These are phyloP conservation scores for Meloidogyne floridensis DNA, from an alignment of 1,140 invertebrate genomes.

Conservation along the genomic window DNA sequence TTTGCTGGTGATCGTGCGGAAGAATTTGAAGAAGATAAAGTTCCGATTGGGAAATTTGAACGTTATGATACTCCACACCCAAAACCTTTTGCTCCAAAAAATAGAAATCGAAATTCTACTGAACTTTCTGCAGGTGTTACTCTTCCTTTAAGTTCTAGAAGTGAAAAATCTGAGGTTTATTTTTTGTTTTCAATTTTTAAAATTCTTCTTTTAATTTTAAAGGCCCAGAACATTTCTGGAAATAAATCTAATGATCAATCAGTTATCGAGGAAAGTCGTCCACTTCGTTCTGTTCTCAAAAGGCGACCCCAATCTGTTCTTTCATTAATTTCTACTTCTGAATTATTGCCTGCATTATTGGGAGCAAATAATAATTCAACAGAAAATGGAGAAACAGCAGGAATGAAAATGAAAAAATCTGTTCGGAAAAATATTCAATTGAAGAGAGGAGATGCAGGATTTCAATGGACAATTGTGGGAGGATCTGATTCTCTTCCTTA, in stretches of 20 bases:
- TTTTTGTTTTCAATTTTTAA: not conserved
- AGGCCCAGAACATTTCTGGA: not conserved
- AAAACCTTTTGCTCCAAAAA: conserved; percentile 67
- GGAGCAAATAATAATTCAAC: not conserved
- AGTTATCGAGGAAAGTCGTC: conserved; percentile 34
- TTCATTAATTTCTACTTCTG: conserved; percentile 31
- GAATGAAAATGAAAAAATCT: conserved; percentile 5
- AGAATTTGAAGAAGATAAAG: conserved; percentile 49
- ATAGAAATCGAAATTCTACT: conserved; percentile 45
- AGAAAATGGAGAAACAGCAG: not conserved
- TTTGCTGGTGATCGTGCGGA: conserved; percentile 41
- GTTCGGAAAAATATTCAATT: conserved; percentile 26
- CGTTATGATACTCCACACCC: conserved; percentile 97
- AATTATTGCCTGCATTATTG: conserved; percentile 16
- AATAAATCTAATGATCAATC: not conserved
- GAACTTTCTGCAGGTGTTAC: conserved; percentile 18
- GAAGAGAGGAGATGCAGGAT: conserved; percentile 16
- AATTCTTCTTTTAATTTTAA: not conserved
- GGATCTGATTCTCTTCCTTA: conserved; percentile 49
- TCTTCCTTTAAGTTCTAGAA: not conserved
- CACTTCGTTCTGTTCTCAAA: conserved; percentile 47
- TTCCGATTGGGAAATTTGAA: conserved; percentile 74
- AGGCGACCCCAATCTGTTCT: conserved; percentile 40
- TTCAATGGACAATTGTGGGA: conserved; percentile 58
- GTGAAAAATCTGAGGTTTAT: not conserved